Conservation (phyloP, 2,888 invertebrate species). For the Archips xylosteana region DNA sequence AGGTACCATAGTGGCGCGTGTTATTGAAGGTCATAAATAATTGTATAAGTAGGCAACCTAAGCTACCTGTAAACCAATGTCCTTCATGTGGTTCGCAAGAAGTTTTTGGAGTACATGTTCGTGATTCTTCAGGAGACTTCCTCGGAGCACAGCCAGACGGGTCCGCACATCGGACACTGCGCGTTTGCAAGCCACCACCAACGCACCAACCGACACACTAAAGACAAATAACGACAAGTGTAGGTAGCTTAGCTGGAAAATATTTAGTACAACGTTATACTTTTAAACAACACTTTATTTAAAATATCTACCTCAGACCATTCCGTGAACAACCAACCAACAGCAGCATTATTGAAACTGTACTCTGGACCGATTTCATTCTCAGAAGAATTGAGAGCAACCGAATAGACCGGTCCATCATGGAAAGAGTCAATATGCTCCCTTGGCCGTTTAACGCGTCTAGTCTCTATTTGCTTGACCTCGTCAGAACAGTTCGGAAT, state of each 20-base stretch:
- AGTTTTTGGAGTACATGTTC: conserved; percentile 87
- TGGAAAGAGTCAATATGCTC: conserved; percentile 70
- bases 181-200: conserved; percentile 90
- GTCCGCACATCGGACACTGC: conserved; percentile 90
- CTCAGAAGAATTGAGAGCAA: conserved; percentile 69
- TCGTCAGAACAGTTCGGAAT: conserved; percentile 67
- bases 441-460: conserved; percentile 55
- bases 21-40: no score
- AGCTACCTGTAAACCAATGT: conserved; percentile 92
- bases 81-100: conserved; percentile 88
- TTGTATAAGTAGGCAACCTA: no score
- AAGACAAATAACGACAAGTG: conserved; percentile 20
- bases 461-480: conserved; percentile 59
- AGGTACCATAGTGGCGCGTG: no score
- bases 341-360: conserved; percentile 64
- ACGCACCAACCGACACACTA: conserved; percentile 91
- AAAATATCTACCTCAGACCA: conserved; percentile 83
- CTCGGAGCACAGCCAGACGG: conserved; percentile 86
- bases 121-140: conserved; percentile 84
- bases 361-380: conserved; percentile 74
- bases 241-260: no score
- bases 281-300: background rate
- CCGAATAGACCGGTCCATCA: conserved; percentile 74
- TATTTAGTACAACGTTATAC: no score
- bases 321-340: conserved; percentile 85